These are phyloP conservation scores for Cantharis rufa DNA, from an alignment of 2,888 invertebrate genomes.

Conservation along the genomic window DNA sequence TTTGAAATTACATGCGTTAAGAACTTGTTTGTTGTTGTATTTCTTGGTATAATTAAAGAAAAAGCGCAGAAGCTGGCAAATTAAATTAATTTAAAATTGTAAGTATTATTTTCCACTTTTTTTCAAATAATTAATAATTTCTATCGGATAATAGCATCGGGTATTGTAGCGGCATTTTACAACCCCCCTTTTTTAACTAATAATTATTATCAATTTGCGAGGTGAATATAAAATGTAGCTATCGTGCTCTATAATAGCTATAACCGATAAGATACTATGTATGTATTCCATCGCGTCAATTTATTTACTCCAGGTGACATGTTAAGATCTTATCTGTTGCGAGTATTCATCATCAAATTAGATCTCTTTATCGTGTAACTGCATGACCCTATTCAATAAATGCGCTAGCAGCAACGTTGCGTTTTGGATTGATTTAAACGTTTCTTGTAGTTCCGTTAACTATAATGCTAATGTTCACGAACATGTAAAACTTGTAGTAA, in stretches of 20 bases:
- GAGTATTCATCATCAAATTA: neutral
- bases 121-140: too few species aligned
- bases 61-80: too few species aligned
- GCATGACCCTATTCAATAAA: neutral
- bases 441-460: neutral
- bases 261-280: neutral
- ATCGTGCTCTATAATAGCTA: neutral
- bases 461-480: neutral
- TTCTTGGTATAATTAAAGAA: too few species aligned
- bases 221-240: too few species aligned
- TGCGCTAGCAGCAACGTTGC: neutral
- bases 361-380: neutral
- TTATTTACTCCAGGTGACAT: neutral
- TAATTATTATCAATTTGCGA: too few species aligned
- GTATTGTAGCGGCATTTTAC: too few species aligned
- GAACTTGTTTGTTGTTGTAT: too few species aligned
- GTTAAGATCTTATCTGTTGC: neutral
- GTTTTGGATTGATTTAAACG: neutral
- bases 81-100: too few species aligned
- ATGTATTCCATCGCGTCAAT: neutral
- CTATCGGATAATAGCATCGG: too few species aligned
- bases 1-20: too few species aligned
- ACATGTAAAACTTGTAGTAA: neutral
- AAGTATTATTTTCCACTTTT: too few species aligned
- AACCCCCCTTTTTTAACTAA: too few species aligned